These are phyloP conservation scores for Pseudoatta argentina DNA, from an alignment of 1,140 invertebrate genomes.

Conservation along the genomic window DNA sequence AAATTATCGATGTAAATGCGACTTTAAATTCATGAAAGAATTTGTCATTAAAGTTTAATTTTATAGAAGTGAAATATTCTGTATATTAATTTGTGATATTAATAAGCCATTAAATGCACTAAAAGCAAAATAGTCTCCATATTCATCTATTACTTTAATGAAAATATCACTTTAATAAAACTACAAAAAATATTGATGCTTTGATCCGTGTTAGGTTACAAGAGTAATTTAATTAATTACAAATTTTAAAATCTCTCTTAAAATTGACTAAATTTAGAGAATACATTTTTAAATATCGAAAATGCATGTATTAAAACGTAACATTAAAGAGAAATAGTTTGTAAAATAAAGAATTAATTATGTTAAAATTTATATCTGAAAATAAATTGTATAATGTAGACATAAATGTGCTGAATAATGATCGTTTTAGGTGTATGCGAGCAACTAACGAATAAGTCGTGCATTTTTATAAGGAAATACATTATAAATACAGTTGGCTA, in stretches of 20 bases:
- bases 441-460: constrained; percentile 3
- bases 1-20: constrained; percentile 11
- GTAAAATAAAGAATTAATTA: constrained; percentile 19
- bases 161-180: constrained; percentile 4
- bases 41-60: constrained; percentile 35
- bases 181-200: constrained; percentile 11
- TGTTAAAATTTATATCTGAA: not conserved
- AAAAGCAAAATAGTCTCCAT: constrained; percentile 14
- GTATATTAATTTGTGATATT: constrained; percentile 42
- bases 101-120: constrained; percentile 30
- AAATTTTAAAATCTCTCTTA: not conserved
- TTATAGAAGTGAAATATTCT: constrained; percentile 26
- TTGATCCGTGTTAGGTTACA: not conserved
- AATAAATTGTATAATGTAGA: not conserved
- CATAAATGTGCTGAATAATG: not conserved
- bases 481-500: not conserved
- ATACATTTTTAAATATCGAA: not conserved
- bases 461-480: not conserved
- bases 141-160: not conserved
- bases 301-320: not conserved
- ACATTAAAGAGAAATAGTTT: not conserved
- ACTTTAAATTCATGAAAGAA: constrained; percentile 50
- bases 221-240: not conserved
- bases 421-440: not conserved
- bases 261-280: not conserved